Percentiles rank a stretch among this genome's conserved stretches.
Conservation (phyloP, 1,140 invertebrate species). For the Panulirus ornatus region DNA sequence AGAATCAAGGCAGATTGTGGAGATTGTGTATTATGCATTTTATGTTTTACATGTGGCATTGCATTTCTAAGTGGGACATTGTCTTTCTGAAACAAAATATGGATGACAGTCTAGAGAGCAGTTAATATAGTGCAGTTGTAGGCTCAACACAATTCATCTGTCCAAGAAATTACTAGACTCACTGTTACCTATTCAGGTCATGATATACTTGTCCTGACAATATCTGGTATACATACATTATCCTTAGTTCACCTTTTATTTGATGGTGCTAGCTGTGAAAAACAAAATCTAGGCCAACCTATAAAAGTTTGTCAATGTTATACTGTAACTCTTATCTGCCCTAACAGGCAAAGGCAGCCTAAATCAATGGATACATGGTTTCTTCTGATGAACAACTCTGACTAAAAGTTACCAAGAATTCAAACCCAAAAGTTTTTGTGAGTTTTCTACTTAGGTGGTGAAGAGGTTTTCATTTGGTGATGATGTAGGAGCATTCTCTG, state of each 20-base stretch:
- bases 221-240: background rate
- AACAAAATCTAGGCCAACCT: background rate
- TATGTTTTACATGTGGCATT: no score
- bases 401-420: background rate
- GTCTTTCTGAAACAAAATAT: no score
- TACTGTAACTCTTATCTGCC: background rate
- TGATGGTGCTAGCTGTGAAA: background rate
- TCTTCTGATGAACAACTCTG: background rate
- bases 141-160: no score
- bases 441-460: slow-evolving; percentile 17
- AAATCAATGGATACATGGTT: background rate
- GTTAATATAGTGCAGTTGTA: no score
- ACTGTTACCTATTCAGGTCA: background rate
- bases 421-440: background rate
- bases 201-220: background rate
- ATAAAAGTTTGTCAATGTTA: no score
- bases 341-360: background rate
- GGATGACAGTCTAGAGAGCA: no score
- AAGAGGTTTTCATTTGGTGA: slow-evolving; percentile 34
- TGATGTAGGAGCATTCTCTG: slow-evolving; percentile 4
- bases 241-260: background rate
- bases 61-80: no score
- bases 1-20: no score
- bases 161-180: background rate
- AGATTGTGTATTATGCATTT: no score